These are phyloP conservation scores for Echeneis naucrates DNA, from an alignment of 2,797 vertebrate genomes.

Conservation along the genomic window DNA sequence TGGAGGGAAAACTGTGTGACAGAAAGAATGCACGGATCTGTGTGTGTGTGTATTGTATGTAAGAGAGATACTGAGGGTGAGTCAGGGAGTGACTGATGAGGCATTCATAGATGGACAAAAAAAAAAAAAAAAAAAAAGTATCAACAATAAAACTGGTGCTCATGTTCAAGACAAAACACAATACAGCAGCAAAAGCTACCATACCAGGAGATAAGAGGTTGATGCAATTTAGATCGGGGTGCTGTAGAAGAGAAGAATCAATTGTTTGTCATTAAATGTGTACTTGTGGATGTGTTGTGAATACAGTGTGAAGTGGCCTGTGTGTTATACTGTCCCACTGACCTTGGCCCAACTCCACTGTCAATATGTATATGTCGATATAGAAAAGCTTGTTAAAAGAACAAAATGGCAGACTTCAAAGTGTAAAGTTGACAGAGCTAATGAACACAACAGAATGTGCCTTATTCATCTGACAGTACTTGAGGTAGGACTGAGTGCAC, in stretches of 20 bases:
- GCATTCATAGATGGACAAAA: constrained; percentile 17
- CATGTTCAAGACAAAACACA: constrained; percentile 10
- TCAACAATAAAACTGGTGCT: constrained; percentile 16
- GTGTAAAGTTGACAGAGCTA: constrained; percentile 24
- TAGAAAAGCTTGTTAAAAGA: constrained; percentile 35
- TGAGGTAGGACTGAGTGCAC: constrained; percentile 28
- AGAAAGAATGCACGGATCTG: neutral
- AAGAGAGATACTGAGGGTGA: constrained; percentile 4
- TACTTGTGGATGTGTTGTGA: constrained; percentile 14
- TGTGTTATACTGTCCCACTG: constrained; percentile 34
- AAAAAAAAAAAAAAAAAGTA: constrained; percentile 17
- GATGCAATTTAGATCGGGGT: constrained; percentile 35
- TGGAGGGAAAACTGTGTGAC: constrained; percentile 30
- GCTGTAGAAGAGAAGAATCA: constrained; percentile 13
- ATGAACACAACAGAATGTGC: constrained; percentile 37
- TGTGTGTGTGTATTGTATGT: neutral
- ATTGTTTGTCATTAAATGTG: constrained; percentile 21
- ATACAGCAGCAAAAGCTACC: constrained; percentile 21
- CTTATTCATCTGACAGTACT: constrained; percentile 56
- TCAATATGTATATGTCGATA: no score
- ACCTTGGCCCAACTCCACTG: constrained; percentile 35
- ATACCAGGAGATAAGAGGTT: constrained; percentile 12
- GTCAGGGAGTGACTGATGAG: constrained; percentile 13
- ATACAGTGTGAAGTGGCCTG: constrained; percentile 3
- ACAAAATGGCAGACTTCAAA: constrained; percentile 41